Conservation (phyloP, 2,888 invertebrate genomes). For the Pteria penguin region DNA sequence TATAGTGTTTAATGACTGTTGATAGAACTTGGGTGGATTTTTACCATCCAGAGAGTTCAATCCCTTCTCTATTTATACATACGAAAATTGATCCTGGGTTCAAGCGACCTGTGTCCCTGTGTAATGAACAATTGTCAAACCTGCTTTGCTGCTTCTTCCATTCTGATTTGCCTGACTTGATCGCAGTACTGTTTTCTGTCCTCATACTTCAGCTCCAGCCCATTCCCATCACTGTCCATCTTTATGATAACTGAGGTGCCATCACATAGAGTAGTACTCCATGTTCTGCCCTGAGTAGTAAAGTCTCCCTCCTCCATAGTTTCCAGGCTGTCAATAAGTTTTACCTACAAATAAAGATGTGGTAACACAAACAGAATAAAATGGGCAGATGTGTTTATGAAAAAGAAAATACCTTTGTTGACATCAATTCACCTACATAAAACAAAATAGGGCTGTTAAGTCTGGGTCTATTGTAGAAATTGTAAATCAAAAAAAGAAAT, state of each 20-base stretch:
- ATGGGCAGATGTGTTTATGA: neutral
- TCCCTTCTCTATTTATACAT: no score
- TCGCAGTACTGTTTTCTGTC: slow-evolving; percentile 74
- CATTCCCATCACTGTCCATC: slow-evolving; percentile 68
- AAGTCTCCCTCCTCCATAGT: slow-evolving; percentile 70
- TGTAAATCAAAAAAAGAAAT: no score
- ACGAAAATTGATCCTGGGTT: no score
- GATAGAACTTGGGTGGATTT: no score
- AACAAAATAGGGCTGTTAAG: no score
- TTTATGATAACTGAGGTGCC: slow-evolving; percentile 69
- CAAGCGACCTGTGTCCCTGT: no score
- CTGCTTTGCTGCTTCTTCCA: slow-evolving; percentile 77
- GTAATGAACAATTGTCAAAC: no score
- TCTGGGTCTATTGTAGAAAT: no score
- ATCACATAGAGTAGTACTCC: slow-evolving; percentile 75
- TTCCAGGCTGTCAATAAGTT: slow-evolving; percentile 71
- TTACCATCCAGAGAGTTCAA: no score
- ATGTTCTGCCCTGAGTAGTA: slow-evolving; percentile 60
- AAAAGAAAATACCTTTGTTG: no score
- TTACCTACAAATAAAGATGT: slow-evolving; percentile 69
- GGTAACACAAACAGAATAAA: neutral
- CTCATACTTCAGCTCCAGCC: slow-evolving; percentile 65
- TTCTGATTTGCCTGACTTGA: slow-evolving; percentile 70
- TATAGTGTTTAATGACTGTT: no score
- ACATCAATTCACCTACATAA: no score